phyloP scores from a whole-genome alignment of 2,797 vertebrate genomes.

The Hydrolagus colliei region DNA sequence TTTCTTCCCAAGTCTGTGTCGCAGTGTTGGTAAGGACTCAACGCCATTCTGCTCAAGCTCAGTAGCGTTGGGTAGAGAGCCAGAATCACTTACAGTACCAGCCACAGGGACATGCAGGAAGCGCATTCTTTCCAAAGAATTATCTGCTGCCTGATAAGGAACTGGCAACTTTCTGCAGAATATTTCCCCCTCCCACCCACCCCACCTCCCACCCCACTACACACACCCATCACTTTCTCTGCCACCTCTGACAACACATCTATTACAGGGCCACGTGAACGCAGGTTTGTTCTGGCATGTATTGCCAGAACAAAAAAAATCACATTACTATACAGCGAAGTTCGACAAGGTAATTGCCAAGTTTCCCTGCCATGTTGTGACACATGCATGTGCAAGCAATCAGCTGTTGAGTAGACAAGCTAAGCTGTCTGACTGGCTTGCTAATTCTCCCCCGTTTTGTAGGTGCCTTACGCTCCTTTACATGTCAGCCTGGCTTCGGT shows the following conservation, averaged over 20 bases:
- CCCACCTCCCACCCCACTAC: too few species aligned
- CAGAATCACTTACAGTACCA: neutral
- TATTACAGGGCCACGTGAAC: neutral
- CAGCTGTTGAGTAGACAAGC: neutral
- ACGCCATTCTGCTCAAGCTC: too few species aligned
- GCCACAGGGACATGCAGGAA: neutral
- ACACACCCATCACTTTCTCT: too few species aligned
- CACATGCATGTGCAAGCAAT: neutral
- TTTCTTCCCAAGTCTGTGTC: neutral
- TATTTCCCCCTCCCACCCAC: neutral
- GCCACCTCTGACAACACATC: too few species aligned
- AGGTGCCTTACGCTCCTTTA: neutral
- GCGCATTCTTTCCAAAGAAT: neutral
- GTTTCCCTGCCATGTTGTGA: neutral
- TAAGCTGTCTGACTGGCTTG: neutral
- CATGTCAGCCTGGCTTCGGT: neutral
- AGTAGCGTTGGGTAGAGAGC: too few species aligned
- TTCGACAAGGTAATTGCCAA: conserved; percentile 4
- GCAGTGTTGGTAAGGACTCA: neutral
- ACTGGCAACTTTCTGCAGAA: neutral
- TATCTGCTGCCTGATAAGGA: neutral
- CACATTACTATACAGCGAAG: neutral
- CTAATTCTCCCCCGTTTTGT: neutral
- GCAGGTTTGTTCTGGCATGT: neutral
- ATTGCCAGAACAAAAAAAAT: neutral